Percentiles rank a stretch among this genome's conserved stretches.
Evolutionary conservation across 2,797 vertebrate genomes (phyloP).

Genomic region (Eutrigla gurnardus): DNA sequence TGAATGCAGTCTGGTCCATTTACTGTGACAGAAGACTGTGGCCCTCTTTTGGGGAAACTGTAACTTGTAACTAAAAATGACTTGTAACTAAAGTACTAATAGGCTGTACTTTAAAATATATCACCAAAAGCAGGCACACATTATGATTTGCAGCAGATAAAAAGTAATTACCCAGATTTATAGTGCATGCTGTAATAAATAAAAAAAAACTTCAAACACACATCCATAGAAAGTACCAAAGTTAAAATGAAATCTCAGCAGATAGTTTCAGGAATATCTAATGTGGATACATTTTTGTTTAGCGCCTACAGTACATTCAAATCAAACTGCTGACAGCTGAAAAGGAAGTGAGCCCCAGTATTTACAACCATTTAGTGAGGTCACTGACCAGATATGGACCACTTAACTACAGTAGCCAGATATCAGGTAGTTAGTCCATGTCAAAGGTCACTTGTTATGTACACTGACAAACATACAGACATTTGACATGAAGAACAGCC

Average conservation of each 20-base stretch:
- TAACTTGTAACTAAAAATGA: not conserved
- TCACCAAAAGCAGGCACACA: not conserved
- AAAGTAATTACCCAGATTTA: not conserved
- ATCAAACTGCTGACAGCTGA: not conserved
- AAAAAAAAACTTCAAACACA: not conserved
- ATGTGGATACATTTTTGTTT: not conserved
- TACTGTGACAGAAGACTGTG: not conserved
- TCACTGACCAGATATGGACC: constrained; percentile 23
- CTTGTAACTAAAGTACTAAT: not conserved
- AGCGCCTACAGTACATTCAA: not conserved
- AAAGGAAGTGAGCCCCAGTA: not conserved
- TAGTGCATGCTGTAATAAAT: not conserved
- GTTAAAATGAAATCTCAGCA: not conserved
- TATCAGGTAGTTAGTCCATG: not conserved
- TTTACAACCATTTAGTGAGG: not conserved
- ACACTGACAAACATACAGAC: not conserved
- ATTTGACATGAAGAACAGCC: not conserved
- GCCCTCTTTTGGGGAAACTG: not conserved
- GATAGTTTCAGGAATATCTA: not conserved
- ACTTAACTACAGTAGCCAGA: constrained; percentile 12
- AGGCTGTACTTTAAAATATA: not conserved
- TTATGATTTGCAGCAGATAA: not conserved
- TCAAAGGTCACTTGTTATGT: not conserved
- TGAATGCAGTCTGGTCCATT: not conserved
- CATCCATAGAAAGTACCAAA: not conserved